Evolutionary conservation across 2,113 vertebrate species (phyloP).

Genomic region (Echinops telfairi): DNA sequence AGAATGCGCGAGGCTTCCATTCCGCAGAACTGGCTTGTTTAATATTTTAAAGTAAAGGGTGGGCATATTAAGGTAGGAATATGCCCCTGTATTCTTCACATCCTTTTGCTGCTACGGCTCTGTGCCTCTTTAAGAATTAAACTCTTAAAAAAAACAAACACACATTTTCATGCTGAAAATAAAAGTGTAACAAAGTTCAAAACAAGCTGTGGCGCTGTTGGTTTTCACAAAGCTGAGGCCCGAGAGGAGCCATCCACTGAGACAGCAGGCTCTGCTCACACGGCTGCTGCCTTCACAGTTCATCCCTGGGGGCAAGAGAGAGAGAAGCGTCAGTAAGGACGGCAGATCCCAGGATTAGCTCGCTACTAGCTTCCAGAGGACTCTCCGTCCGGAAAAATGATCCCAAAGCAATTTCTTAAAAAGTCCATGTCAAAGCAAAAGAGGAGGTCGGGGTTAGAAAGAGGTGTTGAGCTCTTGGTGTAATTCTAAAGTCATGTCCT

Average conservation of each 20-base stretch:
- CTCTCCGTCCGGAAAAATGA: slow-evolving; percentile 58
- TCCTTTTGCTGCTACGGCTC: slow-evolving; percentile 85
- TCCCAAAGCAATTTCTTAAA: slow-evolving; percentile 58
- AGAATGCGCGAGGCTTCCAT: slow-evolving; percentile 83
- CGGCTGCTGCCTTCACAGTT: slow-evolving; percentile 93
- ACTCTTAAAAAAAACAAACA: slow-evolving; percentile 66
- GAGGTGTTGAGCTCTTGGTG: slow-evolving; percentile 50
- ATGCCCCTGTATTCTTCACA: slow-evolving; percentile 82
- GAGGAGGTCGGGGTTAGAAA: slow-evolving; percentile 57
- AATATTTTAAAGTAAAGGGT: slow-evolving; percentile 86
- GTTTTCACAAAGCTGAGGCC: slow-evolving; percentile 91
- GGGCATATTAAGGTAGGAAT: slow-evolving; percentile 86
- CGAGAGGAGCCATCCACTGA: slow-evolving; percentile 89
- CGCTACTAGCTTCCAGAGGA: slow-evolving; percentile 51
- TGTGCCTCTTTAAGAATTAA: slow-evolving; percentile 85
- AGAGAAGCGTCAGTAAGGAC: slow-evolving; percentile 67
- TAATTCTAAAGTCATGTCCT: slow-evolving; percentile 54
- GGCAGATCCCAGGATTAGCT: slow-evolving; percentile 58
- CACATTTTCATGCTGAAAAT: slow-evolving; percentile 90
- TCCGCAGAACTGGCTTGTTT: slow-evolving; percentile 82
- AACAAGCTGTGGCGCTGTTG: slow-evolving; percentile 91
- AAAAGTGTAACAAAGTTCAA: slow-evolving; percentile 90
- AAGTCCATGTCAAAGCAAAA: slow-evolving; percentile 66
- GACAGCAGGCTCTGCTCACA: slow-evolving; percentile 88
- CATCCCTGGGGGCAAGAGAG: slow-evolving; percentile 92